A percentile compares a stretch with the other conserved stretches of the same genome.
Evolutionary conservation across 1,140 invertebrate species (phyloP).

Genomic region (Bombus terrestris): DNA sequence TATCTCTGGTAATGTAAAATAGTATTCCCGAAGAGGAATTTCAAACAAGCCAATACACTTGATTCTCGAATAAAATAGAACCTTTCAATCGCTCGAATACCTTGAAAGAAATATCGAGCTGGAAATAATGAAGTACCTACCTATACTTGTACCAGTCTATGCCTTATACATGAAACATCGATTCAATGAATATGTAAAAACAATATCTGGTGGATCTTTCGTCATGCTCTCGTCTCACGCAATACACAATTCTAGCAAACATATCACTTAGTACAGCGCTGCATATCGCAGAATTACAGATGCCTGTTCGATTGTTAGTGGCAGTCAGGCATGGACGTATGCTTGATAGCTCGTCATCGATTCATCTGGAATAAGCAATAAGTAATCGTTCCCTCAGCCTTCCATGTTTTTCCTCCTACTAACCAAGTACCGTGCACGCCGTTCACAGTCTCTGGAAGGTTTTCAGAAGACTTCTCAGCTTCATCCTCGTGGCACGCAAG

Average conservation of each 20-base stretch:
- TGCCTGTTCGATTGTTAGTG: constrained; percentile 38
- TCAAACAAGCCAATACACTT: too few species aligned
- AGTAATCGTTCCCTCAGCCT: constrained; percentile 51
- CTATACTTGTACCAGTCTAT: too few species aligned
- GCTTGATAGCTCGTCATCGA: constrained; percentile 61
- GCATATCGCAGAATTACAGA: constrained; percentile 11
- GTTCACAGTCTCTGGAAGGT: neutral
- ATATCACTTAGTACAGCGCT: neutral
- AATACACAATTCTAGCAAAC: neutral
- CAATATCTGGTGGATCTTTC: neutral
- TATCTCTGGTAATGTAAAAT: too few species aligned
- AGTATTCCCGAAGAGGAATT: too few species aligned
- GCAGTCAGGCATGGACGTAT: constrained; percentile 26
- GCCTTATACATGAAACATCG: neutral
- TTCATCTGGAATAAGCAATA: constrained; percentile 67
- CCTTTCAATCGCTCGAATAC: too few species aligned
- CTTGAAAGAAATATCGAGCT: too few species aligned
- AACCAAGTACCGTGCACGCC: neutral
- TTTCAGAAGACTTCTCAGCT: constrained; percentile 23
- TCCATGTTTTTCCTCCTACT: neutral
- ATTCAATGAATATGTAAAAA: constrained; percentile 22
- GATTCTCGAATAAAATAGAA: too few species aligned
- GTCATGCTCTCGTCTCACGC: neutral
- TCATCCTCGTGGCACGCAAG: constrained; percentile 21
- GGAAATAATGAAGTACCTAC: too few species aligned